These are phyloP conservation scores for Ormyrus thymus DNA, from an alignment of 2,888 invertebrate species.

Conservation along the genomic window DNA sequence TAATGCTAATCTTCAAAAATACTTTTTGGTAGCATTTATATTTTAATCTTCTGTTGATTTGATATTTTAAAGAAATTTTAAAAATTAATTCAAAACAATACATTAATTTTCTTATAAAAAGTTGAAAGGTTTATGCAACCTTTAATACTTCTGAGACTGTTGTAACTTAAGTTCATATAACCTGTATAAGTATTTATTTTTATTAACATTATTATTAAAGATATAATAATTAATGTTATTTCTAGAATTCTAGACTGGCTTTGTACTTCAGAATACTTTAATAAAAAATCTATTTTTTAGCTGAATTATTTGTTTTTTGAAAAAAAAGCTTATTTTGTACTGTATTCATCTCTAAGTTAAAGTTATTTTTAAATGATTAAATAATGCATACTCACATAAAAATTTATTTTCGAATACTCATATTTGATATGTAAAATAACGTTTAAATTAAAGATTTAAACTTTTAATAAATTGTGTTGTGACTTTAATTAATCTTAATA, in stretches of 20 bases:
- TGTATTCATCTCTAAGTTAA: not conserved
- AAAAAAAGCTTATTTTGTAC: not conserved
- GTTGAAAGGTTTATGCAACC: not conserved
- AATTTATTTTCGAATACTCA: not conserved
- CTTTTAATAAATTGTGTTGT: constrained; percentile 7
- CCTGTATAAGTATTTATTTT: constrained; percentile 24
- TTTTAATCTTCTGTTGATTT: no score
- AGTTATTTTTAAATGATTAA: not conserved
- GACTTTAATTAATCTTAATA: not conserved
- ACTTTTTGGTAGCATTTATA: not conserved
- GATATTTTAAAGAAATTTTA: no score
- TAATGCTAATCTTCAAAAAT: not conserved
- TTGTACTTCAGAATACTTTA: constrained; percentile 3
- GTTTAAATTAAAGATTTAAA: not conserved
- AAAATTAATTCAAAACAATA: not conserved
- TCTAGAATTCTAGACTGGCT: not conserved
- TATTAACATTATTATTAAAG: constrained; percentile 10
- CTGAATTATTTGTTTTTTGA: not conserved
- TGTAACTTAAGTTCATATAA: not conserved
- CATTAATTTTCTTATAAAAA: not conserved
- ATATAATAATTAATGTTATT: no score
- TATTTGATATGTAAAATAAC: constrained; percentile 4
- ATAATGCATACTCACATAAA: not conserved
- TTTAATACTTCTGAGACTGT: constrained; percentile 9
- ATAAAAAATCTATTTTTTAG: not conserved